Evolutionary conservation across 1,140 invertebrate genomes (phyloP).

Genomic region (Protaetia brevitarsis): DNA sequence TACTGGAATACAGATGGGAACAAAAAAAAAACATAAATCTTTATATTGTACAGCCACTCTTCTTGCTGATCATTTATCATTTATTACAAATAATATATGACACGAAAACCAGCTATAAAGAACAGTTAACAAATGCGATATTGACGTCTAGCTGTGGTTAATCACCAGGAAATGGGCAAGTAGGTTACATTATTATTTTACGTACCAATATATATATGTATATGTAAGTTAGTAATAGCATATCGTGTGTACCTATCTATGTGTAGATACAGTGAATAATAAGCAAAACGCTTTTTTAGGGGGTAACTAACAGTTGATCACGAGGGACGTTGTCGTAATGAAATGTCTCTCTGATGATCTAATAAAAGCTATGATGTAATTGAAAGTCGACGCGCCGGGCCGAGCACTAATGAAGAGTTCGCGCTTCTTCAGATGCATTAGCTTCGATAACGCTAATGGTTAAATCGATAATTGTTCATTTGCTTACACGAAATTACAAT

Average conservation of each 20-base stretch:
- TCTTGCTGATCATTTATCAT: too few relatives aligned
- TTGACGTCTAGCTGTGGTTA: neutral
- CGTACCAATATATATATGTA: neutral
- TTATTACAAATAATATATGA: too few relatives aligned
- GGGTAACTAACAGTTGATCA: neutral
- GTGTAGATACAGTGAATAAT: neutral
- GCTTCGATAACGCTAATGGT: constrained; percentile 42
- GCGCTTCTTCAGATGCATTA: constrained; percentile 40
- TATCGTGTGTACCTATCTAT: neutral
- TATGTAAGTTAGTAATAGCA: neutral
- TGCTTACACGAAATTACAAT: constrained; percentile 39
- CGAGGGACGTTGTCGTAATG: constrained; percentile 19
- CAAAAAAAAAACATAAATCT: too few relatives aligned
- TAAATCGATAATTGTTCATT: constrained; percentile 47
- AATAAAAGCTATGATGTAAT: constrained; percentile 27
- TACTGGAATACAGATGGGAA: too few relatives aligned
- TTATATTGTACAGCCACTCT: too few relatives aligned
- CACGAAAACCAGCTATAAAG: too few relatives aligned
- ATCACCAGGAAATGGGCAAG: neutral
- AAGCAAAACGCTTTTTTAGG: constrained; percentile 9
- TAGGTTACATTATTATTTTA: constrained; percentile 2
- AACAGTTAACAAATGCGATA: neutral
- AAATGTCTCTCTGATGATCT: constrained; percentile 19
- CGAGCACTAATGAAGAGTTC: constrained; percentile 39
- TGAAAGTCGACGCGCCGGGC: constrained; percentile 26